Conservation (phyloP, 2,888 invertebrate species). For the Coleophora deauratella region DNA sequence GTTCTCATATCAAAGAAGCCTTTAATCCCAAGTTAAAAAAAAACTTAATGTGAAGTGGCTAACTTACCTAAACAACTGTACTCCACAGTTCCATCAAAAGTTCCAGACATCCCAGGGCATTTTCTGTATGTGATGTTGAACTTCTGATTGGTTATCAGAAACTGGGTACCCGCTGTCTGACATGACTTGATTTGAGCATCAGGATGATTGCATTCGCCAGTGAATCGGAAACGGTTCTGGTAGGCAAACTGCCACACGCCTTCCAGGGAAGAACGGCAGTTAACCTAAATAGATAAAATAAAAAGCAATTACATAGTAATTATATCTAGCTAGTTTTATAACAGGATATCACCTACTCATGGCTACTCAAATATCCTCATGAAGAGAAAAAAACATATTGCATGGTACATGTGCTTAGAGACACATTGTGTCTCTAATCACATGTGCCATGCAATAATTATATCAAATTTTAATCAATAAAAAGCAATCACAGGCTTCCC, state of each 20-base stretch:
- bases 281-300: constrained; percentile 68
- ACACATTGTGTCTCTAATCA: too few relatives aligned
- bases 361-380: too few relatives aligned
- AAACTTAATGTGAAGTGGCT: neutral
- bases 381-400: too few relatives aligned
- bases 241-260: constrained; percentile 98
- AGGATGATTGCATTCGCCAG: constrained; percentile 91
- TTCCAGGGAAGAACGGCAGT: constrained; percentile 93
- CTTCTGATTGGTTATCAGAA: constrained; percentile 96
- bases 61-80: constrained; percentile 86
- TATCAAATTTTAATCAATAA: too few relatives aligned
- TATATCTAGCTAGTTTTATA: too few relatives aligned
- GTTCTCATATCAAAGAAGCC: too few relatives aligned
- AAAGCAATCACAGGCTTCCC: too few relatives aligned
- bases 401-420: too few relatives aligned
- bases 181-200: constrained; percentile 94
- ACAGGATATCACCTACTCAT: too few relatives aligned
- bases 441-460: too few relatives aligned
- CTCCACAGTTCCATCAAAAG: constrained; percentile 93
- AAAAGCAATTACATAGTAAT: constrained; percentile 2
- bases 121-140: constrained; percentile 95
- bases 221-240: constrained; percentile 91
- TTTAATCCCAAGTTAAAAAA: too few relatives aligned
- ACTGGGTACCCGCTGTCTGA: constrained; percentile 96
- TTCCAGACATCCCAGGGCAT: constrained; percentile 91